These are phyloP conservation scores for Encarsia formosa DNA, from an alignment of 2,888 invertebrate genomes.

Conservation along the genomic window DNA sequence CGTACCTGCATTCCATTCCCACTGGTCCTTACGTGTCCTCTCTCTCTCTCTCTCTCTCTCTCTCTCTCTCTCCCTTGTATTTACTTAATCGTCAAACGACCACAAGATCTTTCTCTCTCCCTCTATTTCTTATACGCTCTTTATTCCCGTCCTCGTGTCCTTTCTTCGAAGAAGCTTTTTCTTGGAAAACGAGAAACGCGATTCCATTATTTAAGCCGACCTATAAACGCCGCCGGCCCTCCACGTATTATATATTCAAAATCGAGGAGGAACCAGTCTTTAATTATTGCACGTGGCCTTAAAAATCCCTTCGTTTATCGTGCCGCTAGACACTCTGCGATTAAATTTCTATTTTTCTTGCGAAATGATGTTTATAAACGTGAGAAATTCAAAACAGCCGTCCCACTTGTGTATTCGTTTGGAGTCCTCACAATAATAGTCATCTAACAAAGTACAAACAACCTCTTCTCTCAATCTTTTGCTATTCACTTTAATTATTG, in stretches of 20 bases:
- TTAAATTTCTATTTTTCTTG: too few relatives aligned
- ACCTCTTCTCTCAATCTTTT: too few relatives aligned
- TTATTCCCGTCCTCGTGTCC: neutral
- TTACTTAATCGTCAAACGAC: conserved; percentile 25
- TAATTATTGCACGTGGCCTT: too few relatives aligned
- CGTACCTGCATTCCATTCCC: conserved; percentile 52
- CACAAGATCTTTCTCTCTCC: conserved; percentile 12
- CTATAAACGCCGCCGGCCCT: conserved; percentile 33
- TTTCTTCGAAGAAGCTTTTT: conserved; percentile 10
- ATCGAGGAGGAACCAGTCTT: conserved; percentile 3
- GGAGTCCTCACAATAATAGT: too few relatives aligned
- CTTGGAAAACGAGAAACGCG: conserved; percentile 26
- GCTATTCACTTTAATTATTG: too few relatives aligned
- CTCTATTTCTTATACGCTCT: conserved; percentile 7
- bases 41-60: conserved; percentile 10
- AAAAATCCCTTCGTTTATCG: too few relatives aligned
- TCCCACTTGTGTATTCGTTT: too few relatives aligned
- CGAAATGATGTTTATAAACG: too few relatives aligned
- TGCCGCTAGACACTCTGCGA: too few relatives aligned
- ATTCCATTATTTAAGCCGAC: conserved; percentile 28
- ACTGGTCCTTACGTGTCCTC: conserved; percentile 49
- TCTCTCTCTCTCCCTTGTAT: conserved; percentile 18
- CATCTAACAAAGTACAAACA: too few relatives aligned
- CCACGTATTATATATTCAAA: conserved; percentile 25
- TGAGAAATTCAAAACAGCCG: too few relatives aligned